Percentiles rank a stretch among this genome's conserved stretches.
Evolutionary conservation across 2,797 vertebrate species (phyloP).

Genomic region (Toxotes lorentzi): DNA sequence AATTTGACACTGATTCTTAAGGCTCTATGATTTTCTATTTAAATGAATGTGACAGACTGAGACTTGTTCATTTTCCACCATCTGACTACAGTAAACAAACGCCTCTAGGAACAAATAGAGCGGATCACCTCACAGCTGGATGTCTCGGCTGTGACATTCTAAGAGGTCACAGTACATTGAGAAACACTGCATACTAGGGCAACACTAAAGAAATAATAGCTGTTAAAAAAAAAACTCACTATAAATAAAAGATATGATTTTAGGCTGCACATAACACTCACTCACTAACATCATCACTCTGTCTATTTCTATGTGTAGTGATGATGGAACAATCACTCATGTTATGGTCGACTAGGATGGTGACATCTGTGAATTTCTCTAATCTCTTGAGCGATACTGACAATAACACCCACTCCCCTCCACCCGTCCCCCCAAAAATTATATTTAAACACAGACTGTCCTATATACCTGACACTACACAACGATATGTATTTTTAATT

Average conservation of each 20-base stretch:
- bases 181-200: conserved; percentile 34
- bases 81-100: conserved; percentile 53
- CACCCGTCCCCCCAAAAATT: not conserved
- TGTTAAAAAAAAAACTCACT: conserved; percentile 19
- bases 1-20: conserved; percentile 33
- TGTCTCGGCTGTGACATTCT: conserved; percentile 68
- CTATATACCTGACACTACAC: not conserved
- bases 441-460: conserved; percentile 19
- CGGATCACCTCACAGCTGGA: conserved; percentile 71
- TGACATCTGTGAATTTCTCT: conserved; percentile 58
- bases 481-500: not conserved
- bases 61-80: conserved; percentile 60
- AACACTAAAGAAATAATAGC: conserved; percentile 37
- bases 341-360: conserved; percentile 22
- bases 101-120: conserved; percentile 59
- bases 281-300: not conserved
- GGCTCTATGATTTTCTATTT: conserved; percentile 36
- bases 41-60: conserved; percentile 58
- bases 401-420: conserved; percentile 44
- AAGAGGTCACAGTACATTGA: conserved; percentile 59
- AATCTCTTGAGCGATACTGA: conserved; percentile 52
- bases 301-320: not conserved
- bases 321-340: conserved; percentile 23
- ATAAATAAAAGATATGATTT: conserved; percentile 25
- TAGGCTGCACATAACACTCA: conserved; percentile 2